Base-by-base conservation (phyloP, 2,888 invertebrate genomes). In the Ommatoiulus sabulosus region DNA sequence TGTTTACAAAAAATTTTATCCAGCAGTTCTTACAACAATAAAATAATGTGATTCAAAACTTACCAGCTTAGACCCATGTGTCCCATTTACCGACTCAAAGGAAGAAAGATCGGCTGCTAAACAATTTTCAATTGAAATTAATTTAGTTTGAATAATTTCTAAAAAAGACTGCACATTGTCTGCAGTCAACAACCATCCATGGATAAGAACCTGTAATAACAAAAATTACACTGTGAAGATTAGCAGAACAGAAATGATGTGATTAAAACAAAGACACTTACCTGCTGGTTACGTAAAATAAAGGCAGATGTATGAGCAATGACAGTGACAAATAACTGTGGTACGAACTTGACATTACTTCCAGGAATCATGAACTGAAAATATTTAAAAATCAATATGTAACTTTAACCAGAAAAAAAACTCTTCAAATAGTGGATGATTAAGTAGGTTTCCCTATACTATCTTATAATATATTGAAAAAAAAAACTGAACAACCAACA, bases 231-330 rank as follows among this genome's bases (percentile, higher is more conserved):
- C 72, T 10, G 7, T 72, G 0, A 72, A 3, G 24, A 72, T 10
- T 24, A 10, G 8, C 24, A 10, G 6, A 72, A 24, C 1, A 24
- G 1, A 7, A 72, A 72, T 24, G 35, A 1, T 84, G 7, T 46
- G 87, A 72, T 17, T 24, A 88, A 96, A 95, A 90, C 12, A 87
- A 87, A 35, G n/a, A 43, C 15, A 88, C 90, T 90, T 91, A 94
- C 94, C 94, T 96, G 95, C 92, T 96, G 96, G 43, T 95, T 95
- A 46, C 95, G 94, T 91, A 94, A 95, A 90, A 94, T 94, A 91
- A 95, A 94, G 92, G 96, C 95, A 88, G 96, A 96, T 17, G 95
- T 95, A 92, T 96, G 96, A 7, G 95, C 96, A 92, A 96, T 95
- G 91, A 96, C 95, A 90, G 96, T 96, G 87, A 96, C 93, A 92